Base-by-base conservation (phyloP, 1,140 invertebrate genomes). In the Drosophila athabasca region DNA sequence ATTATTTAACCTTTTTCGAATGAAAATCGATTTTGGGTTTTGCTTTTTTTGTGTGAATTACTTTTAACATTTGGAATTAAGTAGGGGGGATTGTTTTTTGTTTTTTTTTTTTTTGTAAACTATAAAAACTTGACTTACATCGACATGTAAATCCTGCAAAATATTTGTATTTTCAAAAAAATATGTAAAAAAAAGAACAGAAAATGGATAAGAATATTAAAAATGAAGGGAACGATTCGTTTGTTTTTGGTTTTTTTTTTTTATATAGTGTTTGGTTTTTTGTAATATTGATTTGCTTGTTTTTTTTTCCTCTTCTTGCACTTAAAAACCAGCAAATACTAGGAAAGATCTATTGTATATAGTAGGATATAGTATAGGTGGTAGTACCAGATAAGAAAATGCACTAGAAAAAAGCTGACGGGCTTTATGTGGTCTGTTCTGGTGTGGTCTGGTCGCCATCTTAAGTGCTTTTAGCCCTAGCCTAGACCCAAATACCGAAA, bases 91-190 rank as follows among this genome's bases (percentile, higher is more conserved):
- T 46, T 58, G 22, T 53, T 29, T 53, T 54, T 44, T 50, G 24
- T 58, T 60, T 76, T 54, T 45, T 24, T 62, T 26, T 53, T 67
- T 49, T 73, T 66, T 62, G 45, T 70, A 69, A 90, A 81, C 79
- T 89, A 89, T 89, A 89, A 79, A 81, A 85, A 76, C 72, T 91
- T 90, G 89, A 92, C 93, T 94, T 93, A 94, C 93, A 92, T 93
- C 93, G 91, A 94, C 93, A 92, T 93, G 93, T 92, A 93, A 93
- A 91, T 92, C 93, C 93, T 94, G 93, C 74, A 93, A 93, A 90
- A 77, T 71, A 90, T 91, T 88, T 76, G 62, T 39, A 39, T 75
- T 81, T 84, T 82, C 65, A 80, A 88, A 77, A 77, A 80, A 76
- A 74, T 75, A 88, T 77, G 70, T 76, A 73, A 79, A 90, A 90